A percentile compares a stretch with the other conserved stretches of the same genome.
These are phyloP conservation scores for Lates japonicus DNA, from an alignment of 2,797 vertebrate species.

Conservation along the genomic window DNA sequence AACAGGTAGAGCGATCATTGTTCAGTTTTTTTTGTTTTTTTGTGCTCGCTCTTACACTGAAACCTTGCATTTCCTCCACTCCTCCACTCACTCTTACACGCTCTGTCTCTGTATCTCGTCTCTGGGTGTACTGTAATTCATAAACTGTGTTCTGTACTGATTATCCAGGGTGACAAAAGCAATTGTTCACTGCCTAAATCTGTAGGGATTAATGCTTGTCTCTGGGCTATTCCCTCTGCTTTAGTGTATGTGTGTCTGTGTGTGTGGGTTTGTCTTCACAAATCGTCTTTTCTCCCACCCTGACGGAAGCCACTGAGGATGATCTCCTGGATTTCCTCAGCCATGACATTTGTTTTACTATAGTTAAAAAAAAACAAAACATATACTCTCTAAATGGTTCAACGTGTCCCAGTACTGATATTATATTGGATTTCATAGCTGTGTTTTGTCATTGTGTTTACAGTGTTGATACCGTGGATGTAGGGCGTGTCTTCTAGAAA, in stretches of 20 bases:
- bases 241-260: constrained; percentile 23
- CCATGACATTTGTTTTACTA: constrained; percentile 43
- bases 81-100: neutral
- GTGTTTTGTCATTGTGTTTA: constrained; percentile 10
- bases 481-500: constrained; percentile 64
- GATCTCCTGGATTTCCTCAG: constrained; percentile 39
- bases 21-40: constrained; percentile 52
- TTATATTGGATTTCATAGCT: constrained; percentile 18
- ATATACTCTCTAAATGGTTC: neutral
- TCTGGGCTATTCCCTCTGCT: constrained; percentile 59
- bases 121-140: constrained; percentile 69
- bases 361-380: constrained; percentile 8
- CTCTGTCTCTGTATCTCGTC: constrained; percentile 35
- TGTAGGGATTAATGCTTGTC: constrained; percentile 78
- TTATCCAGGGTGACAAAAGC: constrained; percentile 84
- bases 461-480: constrained; percentile 11
- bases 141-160: constrained; percentile 76
- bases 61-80: constrained; percentile 41
- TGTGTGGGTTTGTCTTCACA: constrained; percentile 25
- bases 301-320: constrained; percentile 38
- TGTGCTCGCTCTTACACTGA: constrained; percentile 31
- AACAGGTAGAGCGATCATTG: constrained; percentile 73
- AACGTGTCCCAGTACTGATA: neutral
- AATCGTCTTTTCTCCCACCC: constrained; percentile 15
- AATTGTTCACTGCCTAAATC: constrained; percentile 83